Conservation (phyloP, 2,888 invertebrate species). For the Drosophila pseudotalamancana region DNA sequence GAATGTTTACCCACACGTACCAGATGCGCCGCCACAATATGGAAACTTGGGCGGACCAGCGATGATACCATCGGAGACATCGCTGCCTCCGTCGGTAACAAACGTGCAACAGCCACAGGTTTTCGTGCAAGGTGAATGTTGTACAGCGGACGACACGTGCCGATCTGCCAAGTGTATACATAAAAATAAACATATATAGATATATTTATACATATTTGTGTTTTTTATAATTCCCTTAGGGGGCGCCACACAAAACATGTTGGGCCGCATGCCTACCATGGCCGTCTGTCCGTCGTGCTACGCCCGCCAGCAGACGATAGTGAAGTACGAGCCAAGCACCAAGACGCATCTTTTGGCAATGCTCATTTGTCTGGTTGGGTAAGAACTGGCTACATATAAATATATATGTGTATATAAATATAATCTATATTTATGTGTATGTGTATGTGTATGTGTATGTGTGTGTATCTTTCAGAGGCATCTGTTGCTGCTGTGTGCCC, state of each 20-base stretch:
- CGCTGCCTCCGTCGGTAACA: conserved; percentile 15
- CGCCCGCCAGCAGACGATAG: conserved; percentile 46
- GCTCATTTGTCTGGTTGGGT: conserved; percentile 63
- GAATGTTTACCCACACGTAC: conserved; percentile 33
- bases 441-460: too few relatives aligned
- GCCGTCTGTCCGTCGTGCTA: conserved; percentile 72
- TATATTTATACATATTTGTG: too few relatives aligned
- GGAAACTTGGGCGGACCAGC: conserved; percentile 31
- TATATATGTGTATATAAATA: neutral
- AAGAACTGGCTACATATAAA: conserved; percentile 9
- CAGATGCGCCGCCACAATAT: conserved; percentile 41
- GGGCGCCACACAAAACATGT: too few relatives aligned
- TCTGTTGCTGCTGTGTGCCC: conserved; percentile 75
- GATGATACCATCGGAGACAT: conserved; percentile 32
- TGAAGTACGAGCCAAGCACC: conserved; percentile 54
- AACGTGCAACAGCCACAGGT: conserved; percentile 41
- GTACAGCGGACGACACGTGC: too few relatives aligned
- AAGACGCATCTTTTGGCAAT: conserved; percentile 72
- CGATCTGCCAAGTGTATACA: too few relatives aligned
- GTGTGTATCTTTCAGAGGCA: conserved; percentile 35
- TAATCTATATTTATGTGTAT: neutral
- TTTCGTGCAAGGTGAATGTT: conserved; percentile 35
- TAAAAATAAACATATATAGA: too few relatives aligned
- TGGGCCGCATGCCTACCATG: conserved; percentile 51
- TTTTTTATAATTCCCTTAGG: too few relatives aligned